phyloP scores from a whole-genome alignment of 2,888 invertebrate genomes.

The Trissonchulus latispiculum region DNA sequence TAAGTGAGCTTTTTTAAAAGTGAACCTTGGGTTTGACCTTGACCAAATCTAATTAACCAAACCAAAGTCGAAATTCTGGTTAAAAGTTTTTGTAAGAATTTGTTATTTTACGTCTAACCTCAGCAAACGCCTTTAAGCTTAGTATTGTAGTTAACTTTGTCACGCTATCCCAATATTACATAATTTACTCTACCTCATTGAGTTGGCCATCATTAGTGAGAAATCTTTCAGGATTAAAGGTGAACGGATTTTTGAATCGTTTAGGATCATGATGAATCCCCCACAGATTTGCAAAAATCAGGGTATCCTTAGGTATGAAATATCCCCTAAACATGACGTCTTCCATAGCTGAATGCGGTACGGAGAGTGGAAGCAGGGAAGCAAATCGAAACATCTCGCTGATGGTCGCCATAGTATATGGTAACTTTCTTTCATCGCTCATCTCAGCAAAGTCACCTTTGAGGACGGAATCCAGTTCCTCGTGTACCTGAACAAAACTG shows the following conservation, averaged over 20 bases:
- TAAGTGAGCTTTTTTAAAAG: too few relatives aligned
- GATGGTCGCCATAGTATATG: conserved; percentile 20
- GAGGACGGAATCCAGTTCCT: too few relatives aligned
- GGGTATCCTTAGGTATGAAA: conserved; percentile 14
- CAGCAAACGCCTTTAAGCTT: too few relatives aligned
- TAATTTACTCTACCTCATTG: too few relatives aligned
- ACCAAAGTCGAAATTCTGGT: too few relatives aligned
- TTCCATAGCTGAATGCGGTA: conserved; percentile 20
- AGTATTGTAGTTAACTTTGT: too few relatives aligned
- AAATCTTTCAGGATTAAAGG: conserved; percentile 34
- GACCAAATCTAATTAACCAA: too few relatives aligned
- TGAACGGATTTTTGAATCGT: conserved; percentile 33
- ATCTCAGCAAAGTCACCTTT: background rate
- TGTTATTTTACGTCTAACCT: too few relatives aligned
- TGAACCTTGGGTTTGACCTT: too few relatives aligned
- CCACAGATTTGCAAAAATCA: conserved; percentile 20
- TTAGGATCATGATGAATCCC: conserved; percentile 20
- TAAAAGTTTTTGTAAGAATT: too few relatives aligned
- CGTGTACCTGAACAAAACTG: too few relatives aligned
- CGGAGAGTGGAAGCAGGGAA: conserved; percentile 16
- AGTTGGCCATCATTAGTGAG: conserved; percentile 32
- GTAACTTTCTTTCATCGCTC: background rate
- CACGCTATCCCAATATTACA: too few relatives aligned
- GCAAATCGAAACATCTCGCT: conserved; percentile 17
- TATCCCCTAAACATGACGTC: conserved; percentile 19